Base-by-base conservation (phyloP, 2,113 vertebrate genomes). In the Cisticola juncidis region DNA sequence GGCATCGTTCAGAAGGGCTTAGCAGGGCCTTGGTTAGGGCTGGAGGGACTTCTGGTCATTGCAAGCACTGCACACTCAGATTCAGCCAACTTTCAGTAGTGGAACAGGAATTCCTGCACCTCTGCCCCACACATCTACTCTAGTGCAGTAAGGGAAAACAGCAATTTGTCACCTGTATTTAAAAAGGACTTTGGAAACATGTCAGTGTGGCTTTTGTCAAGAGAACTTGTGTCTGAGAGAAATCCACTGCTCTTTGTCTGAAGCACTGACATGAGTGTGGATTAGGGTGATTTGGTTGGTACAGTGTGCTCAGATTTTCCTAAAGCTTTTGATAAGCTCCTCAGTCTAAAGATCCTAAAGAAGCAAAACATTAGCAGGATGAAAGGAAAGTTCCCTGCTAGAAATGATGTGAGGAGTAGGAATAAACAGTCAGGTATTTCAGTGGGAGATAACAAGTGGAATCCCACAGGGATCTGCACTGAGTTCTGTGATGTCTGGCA, bases 201-300 rank as follows among this genome's bases (percentile, higher is more conserved):
- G 62, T 56, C 68, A 21, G 0, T 7, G 28, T 70, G 35, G 47
- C 81, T 92, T 90, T 85, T 57, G 47, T 62, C 1, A 3, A 71
- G 70, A 70, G 47, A 71, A 90, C 58, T 45, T 0, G 0, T 54
- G 45, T 77, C 58, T 65, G 66, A 82, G 71, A 68, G 91, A 82
- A 95, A 93, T 60, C 53, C 1, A 7, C 48, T 72, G 82, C 71
- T 80, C 53, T 56, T 92, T 5, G 2, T 88, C 83, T 61, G 83
- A 48, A 92, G 62, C 36, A 13, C 54, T 38, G 64, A 76, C 80
- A 61, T 12, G n/a, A 4, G 4, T 50, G 45, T 48, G 82, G 88
- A 88, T 92, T 92, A 92, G 88, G 53, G 48, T 83, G 89, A 86
- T 94, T 94, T 81, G 58, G n/a, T 86, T 81, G 68, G 53, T 82